phyloP scores from a whole-genome alignment of 35 echinoderm and acorn worm species.

The Lytechinus pictus region DNA sequence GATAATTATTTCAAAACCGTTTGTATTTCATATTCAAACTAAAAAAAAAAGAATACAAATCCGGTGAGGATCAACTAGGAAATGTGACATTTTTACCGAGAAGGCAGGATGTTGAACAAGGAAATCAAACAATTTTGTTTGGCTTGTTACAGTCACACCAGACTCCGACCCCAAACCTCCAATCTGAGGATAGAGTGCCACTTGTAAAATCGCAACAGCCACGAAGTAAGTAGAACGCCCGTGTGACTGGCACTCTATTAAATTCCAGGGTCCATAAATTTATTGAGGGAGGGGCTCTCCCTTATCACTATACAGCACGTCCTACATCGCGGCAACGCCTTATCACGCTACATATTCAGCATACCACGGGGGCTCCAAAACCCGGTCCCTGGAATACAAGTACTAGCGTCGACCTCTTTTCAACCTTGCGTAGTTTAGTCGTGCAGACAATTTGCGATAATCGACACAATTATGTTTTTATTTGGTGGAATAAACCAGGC shows the following conservation, averaged over 20 bases:
- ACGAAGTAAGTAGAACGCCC: too few species aligned
- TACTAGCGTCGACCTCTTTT: constrained; percentile 29
- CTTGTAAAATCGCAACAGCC: too few species aligned
- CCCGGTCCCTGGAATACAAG: constrained; percentile 6
- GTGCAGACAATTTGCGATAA: too few species aligned
- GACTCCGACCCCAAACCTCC: too few species aligned
- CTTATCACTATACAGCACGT: background rate
- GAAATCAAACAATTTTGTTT: background rate
- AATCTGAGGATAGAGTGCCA: too few species aligned
- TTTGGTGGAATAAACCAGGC: background rate
- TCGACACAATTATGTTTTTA: too few species aligned
- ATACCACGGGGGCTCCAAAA: background rate
- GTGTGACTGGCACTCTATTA: too few species aligned
- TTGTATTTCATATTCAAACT: too few species aligned
- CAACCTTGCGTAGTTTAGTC: background rate
- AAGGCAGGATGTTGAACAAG: background rate
- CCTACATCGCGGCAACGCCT: background rate
- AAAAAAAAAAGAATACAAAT: background rate
- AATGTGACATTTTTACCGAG: background rate
- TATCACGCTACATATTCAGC: background rate
- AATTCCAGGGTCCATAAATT: too few species aligned
- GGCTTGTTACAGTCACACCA: background rate
- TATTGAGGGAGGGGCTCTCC: background rate
- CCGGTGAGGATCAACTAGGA: background rate
- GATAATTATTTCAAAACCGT: too few species aligned